Base-by-base conservation (phyloP, 2,113 vertebrate genomes). In the Dipodomys ordii region DNA sequence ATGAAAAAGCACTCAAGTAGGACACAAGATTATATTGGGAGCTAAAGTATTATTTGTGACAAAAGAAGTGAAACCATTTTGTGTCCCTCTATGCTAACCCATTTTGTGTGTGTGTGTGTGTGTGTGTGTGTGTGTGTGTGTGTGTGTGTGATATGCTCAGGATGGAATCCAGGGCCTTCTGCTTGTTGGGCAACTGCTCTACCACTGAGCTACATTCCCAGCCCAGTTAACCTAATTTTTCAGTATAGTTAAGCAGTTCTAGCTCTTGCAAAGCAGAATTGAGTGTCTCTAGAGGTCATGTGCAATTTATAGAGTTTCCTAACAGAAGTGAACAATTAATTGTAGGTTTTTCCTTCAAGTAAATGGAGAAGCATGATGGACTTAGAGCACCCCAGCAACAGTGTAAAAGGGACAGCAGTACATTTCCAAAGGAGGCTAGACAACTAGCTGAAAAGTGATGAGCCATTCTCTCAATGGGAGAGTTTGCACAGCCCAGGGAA, bases 51-150 rank as follows among this genome's bases (percentile, higher is more conserved):
- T 28, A 91, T 71, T 78, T 94, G 39, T 67, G 62, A 91, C 65
- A 83, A 83, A 16, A 87, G 9, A 25, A 91, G 19, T 84, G 23
- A 78, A 27, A 30, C 44, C 39, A 85, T 85, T 91, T 90, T 88
- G 60, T 49, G 39, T 85, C 22, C 57, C 35, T 94, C 49, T 84
- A 39, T 39, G 27, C n/a, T 15, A 69, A 5, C n/a, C 10, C 39
- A 39, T 39, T 39, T 4, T 39, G 39, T 39, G 39, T 39, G 39
- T 39, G 39, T 39, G 39, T 39, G 39, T 39, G 39, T 39, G 39
- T 39, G 39, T 39, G 39, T 39, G 39, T 39, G 39, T 39, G 39
- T 39, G 39, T 39, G 5, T 39, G 39, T 39, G 39, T 39, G 39
- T 39, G 39, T 39, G 4, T 39, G 39, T 39, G 39, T 6, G 39